Evolutionary conservation across 64 coral and sea anemone genomes (phyloP).

Genomic region (Pocillopora verrucosa): DNA sequence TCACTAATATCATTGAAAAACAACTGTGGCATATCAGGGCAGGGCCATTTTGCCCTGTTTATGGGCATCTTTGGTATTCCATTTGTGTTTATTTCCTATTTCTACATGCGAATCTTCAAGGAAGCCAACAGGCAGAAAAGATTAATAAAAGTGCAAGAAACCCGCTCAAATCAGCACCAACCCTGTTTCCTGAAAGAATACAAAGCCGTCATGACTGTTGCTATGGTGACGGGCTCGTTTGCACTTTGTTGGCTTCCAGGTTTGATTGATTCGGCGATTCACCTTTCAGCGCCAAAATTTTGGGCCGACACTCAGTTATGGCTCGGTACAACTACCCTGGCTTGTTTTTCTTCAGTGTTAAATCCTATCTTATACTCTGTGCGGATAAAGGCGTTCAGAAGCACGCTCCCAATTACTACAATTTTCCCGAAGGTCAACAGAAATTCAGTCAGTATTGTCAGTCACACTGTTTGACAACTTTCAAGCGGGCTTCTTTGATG

Average conservation of each 20-base stretch:
- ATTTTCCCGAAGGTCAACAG: neutral
- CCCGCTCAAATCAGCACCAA: neutral
- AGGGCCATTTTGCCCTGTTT: neutral
- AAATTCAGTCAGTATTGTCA: neutral
- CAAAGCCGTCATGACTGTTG: constrained; percentile 8
- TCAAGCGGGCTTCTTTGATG: neutral
- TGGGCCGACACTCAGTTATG: neutral
- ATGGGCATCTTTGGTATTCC: neutral
- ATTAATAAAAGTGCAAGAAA: neutral
- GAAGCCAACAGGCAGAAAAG: constrained; percentile 4
- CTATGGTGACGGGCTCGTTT: constrained; percentile 2
- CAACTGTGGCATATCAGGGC: neutral
- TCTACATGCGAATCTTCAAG: constrained; percentile 16
- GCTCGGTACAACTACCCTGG: neutral
- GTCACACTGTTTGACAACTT: neutral
- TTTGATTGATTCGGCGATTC: constrained; percentile 19
- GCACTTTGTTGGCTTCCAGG: constrained; percentile 29
- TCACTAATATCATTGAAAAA: neutral
- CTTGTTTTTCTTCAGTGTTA: neutral
- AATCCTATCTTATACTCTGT: constrained; percentile 15
- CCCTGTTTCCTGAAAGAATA: neutral
- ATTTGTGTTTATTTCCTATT: neutral
- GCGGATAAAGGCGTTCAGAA: neutral
- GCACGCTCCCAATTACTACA: neutral
- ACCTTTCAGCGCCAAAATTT: neutral